These are phyloP conservation scores for Pomacea canaliculata DNA, from an alignment of 2,888 invertebrate genomes.

Conservation along the genomic window DNA sequence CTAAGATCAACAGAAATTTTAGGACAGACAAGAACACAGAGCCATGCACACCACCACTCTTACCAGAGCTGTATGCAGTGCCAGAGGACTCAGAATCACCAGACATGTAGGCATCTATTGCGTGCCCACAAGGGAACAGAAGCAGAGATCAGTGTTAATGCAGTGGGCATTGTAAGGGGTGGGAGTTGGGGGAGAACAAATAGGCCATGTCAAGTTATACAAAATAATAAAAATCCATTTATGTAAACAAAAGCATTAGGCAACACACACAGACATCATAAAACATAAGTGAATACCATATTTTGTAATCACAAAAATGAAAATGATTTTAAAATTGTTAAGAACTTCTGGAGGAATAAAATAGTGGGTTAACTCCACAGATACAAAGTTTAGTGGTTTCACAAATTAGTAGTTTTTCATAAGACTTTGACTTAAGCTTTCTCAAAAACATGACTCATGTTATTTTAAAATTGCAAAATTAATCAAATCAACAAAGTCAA, in stretches of 20 bases:
- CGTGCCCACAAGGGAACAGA: constrained; percentile 1
- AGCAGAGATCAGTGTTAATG: not conserved
- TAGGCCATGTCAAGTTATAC: not conserved
- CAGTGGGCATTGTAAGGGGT: not conserved
- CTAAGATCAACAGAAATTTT: not conserved
- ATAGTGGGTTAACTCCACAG: too few relatives aligned
- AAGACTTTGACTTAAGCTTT: too few relatives aligned
- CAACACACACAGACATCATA: too few relatives aligned
- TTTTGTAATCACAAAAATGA: too few relatives aligned
- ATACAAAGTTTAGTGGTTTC: too few relatives aligned
- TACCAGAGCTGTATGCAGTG: constrained; percentile 20
- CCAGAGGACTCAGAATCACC: constrained; percentile 23
- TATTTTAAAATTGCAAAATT: not conserved
- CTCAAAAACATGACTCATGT: not conserved
- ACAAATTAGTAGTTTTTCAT: too few relatives aligned
- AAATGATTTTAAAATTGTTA: too few relatives aligned
- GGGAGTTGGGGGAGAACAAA: not conserved
- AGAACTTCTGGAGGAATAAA: too few relatives aligned
- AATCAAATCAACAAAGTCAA: too few relatives aligned
- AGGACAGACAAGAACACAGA: not conserved
- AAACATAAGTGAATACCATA: too few relatives aligned
- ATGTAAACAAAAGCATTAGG: too few relatives aligned
- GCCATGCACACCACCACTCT: not conserved
- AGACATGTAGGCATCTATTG: constrained; percentile 28
- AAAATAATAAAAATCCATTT: too few relatives aligned